Evolutionary conservation across 2,113 vertebrate species (phyloP), one percentile per base, ranked within the genome.

Genomic region (Epinephelus moara): DNA sequence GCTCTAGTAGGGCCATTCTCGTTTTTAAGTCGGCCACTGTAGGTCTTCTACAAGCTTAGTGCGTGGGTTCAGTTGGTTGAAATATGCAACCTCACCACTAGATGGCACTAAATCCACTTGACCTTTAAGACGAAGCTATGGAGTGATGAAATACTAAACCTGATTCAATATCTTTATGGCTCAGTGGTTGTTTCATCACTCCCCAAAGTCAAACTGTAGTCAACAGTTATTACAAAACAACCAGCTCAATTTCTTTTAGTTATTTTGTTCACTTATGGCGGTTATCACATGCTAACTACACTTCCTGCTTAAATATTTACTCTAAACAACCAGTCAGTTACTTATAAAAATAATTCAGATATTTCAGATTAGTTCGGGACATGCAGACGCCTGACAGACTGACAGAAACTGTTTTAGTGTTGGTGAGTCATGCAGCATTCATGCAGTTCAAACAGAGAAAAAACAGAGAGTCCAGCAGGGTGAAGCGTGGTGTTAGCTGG

Each of bases 401-500:
- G n/a, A 75, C 69, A 62, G 27, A 42, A 18, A 55, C 62, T 66
- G 37, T 59, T 21, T 73, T 10, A 76, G 33, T 45, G 33, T 0
- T 19, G 62, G n/a, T 14, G 60, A 78, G 61, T 71, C 83, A 91
- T 88, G 88, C 82, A 70, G 84, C 60, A 10, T 68, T 81, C 79
- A 76, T 61, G 76, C 71, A 77, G 42, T 40, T 59, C 15, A 70
- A 45, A 73, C 42, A 82, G 27, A 75, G 49, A 66, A 62, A 74
- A 21, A 67, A 8, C 33, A 33, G 1, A 80, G 72, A 85, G 83
- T 72, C 82, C 82, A 91, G 59, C 94, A 88, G 91, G 91, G 92
- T 94, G 96, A 96, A 95, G 96, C 95, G 96, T 74, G 78, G 57
- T 56, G 88, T 96, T 91, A 90, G 95, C 97, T 95, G 91, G 91